Base-by-base conservation (phyloP, 2,113 vertebrate genomes). In the Otis tarda region DNA sequence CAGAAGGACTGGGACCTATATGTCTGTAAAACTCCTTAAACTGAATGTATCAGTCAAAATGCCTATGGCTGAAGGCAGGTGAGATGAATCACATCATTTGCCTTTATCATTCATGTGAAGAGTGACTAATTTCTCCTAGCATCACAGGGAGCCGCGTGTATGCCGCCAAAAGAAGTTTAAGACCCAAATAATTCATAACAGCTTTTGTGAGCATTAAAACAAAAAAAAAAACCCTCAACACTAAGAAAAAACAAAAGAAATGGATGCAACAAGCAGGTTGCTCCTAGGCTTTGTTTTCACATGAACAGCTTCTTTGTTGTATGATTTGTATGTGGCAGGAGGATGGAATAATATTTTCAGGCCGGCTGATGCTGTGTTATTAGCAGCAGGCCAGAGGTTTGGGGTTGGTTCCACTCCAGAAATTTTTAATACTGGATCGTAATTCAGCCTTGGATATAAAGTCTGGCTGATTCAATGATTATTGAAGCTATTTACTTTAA, bases 401-500 rank as follows among this genome's bases (percentile, higher is more conserved):
- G 23, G 63, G 60, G 50, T 33, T 83, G 70, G 83, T 95, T 91
- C 70, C 61, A 82, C 77, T 94, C 83, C 70, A 95, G 83, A 89
- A 84, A 35, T 65, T 76, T 92, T 96, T 91, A 93, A 87, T 85
- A 71, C 77, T 85, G 65, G 61, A 56, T 89, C 16, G 1, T 96
- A 87, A 95, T 69, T 96, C 89, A 94, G 77, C 52, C n/a, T 41
- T 57, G 25, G n/a, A 61, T 85, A 92, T 64, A 79, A 83, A 94
- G 50, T 76, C 52, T 89, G 75, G 22, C 71, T 83, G 73, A 94
- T 88, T 82, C 65, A 52, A 27, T 89, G 61, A 81, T 89, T 89
- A 91, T 49, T 84, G 61, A 69, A 92, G 56, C 70, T 87, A 82
- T 90, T 93, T 82, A 69, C 63, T 90, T 83, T 65, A 76, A 96